Evolutionary conservation across 2,888 invertebrate genomes (phyloP), one percentile per base, ranked within the genome.

Genomic region (Ischnus inquisitorius): DNA sequence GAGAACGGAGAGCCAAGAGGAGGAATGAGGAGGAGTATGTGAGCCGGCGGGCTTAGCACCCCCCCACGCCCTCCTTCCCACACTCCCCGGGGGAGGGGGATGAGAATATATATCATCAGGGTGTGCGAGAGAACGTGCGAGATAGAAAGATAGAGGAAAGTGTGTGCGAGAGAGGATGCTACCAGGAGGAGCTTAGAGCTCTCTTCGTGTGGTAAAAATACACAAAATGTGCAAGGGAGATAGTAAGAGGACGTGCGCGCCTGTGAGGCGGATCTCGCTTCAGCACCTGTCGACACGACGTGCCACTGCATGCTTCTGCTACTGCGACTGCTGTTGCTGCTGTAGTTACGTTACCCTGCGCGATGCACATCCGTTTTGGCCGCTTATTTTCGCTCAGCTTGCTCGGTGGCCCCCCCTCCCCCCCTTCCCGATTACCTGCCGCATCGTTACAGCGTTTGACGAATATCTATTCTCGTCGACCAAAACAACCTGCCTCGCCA

Each of bases 261-360:
- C 60, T 69, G 78, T 74, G 62, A 77, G 67, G 65, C 71, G 46
- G 78, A 48, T 43, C 67, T 67, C 77, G 83, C 68, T 80, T 84
- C 83, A 74, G 76, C 83, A 80, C 83, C 83, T 84, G 80, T 80
- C 83, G 77, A 84, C 74, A 68, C 60, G 64, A 51, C 51, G 19
- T 57, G 65, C 19, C 57, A 60, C 41, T 51, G 16, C 54, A 46
- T 54, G 71, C 39, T 54, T 25, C 39, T 72, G 71, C n/a, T 46
- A 25, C 25, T 25, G 22, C 43, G 19, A 39, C 14, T 60, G 57
- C 64, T 64, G 48, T n/a, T 51, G 64, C 62, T 69, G 69, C 78
- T 43, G 65, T 64, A 79, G 68, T 79, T 76, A 68, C 74, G 68
- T 65, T 69, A 51, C 74, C 74, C 72, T 68, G 64, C 64, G 43